Evolutionary conservation across 2,113 vertebrate genomes (phyloP).

Genomic region (Promerops cafer): DNA sequence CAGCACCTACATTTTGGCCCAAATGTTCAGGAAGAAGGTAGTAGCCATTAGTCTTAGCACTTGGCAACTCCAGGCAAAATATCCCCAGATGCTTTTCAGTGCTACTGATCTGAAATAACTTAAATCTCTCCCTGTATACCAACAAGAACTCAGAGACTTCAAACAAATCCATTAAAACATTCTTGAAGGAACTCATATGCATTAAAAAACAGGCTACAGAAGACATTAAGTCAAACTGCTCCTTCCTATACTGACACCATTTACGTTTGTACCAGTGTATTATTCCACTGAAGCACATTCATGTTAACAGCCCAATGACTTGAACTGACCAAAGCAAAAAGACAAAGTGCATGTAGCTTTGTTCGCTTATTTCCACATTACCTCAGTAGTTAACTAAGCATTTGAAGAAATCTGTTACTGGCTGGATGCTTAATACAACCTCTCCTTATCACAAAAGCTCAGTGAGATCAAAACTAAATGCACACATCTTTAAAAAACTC

Average conservation of each 20-base stretch:
- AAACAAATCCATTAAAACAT: neutral
- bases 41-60: neutral
- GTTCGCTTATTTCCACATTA: neutral
- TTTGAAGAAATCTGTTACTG: neutral
- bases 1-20: neutral
- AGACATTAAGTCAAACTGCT: neutral
- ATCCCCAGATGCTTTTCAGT: neutral
- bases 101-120: neutral
- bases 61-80: neutral
- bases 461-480: neutral
- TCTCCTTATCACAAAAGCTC: neutral
- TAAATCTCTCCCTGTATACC: neutral
- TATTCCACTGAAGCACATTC: neutral
- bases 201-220: neutral
- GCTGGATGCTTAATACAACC: neutral
- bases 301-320: neutral
- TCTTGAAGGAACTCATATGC: neutral
- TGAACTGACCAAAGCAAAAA: neutral
- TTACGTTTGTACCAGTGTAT: neutral
- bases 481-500: neutral
- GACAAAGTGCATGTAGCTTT: neutral
- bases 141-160: neutral
- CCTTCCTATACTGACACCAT: neutral
- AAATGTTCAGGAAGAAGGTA: neutral
- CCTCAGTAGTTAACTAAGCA: neutral